Percentiles rank a stretch among this genome's conserved stretches.
phyloP scores from a whole-genome alignment of 2,113 vertebrate species.

The Mohoua ochrocephala region DNA sequence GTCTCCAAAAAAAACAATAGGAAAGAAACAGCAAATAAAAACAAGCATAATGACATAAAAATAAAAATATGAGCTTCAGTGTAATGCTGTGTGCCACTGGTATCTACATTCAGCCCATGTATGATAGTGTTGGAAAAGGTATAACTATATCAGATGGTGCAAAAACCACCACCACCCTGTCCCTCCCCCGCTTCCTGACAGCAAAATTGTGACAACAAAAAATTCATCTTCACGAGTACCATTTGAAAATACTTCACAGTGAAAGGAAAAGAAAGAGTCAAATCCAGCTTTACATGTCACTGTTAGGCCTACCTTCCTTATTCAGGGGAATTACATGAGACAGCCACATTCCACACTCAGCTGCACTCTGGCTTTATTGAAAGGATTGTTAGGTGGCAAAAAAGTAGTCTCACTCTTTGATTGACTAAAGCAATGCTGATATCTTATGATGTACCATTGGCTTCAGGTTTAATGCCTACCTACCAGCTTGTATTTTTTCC shows the following conservation, averaged over 20 bases:
- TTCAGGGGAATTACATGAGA: neutral
- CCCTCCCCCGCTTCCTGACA: accelerated
- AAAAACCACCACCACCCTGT: neutral
- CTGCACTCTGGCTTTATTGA: neutral
- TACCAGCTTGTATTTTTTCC: neutral
- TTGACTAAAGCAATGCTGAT: neutral
- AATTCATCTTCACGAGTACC: neutral
- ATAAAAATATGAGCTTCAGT: neutral
- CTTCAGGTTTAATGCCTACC: neutral
- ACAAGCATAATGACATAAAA: slow-evolving; percentile 28
- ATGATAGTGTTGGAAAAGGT: neutral
- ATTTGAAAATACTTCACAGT: neutral
- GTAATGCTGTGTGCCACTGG: neutral
- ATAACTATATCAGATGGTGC: neutral
- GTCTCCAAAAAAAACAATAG: slow-evolving; percentile 47
- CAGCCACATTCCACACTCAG: neutral
- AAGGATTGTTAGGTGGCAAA: neutral
- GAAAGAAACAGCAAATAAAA: slow-evolving; percentile 39
- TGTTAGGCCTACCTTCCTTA: neutral
- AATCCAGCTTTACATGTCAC: neutral
- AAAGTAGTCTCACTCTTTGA: neutral
- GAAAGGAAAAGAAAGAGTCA: neutral
- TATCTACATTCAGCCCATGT: neutral
- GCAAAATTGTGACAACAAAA: neutral
- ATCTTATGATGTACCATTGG: neutral